phyloP scores from a whole-genome alignment of 1,140 invertebrate genomes.

The Megalopta genalis region DNA sequence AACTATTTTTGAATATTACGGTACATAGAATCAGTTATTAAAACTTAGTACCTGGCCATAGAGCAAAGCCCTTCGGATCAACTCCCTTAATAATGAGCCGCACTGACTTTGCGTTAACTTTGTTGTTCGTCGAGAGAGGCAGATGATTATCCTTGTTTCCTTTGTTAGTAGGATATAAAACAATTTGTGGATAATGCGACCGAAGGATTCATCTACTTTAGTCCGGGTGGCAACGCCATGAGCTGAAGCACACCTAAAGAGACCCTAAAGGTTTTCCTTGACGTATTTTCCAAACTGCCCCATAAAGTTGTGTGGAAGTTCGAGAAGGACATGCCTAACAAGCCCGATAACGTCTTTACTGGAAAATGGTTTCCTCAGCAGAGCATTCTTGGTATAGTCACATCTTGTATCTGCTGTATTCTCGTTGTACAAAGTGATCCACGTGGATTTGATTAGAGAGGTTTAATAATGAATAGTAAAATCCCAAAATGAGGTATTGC shows the following conservation, averaged over 20 bases:
- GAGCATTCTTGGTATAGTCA: constrained; percentile 67
- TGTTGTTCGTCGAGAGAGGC: neutral
- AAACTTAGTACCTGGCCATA: too few relatives aligned
- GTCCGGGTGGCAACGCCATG: constrained; percentile 79
- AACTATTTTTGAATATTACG: too few relatives aligned
- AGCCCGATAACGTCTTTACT: constrained; percentile 69
- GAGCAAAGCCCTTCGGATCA: too few relatives aligned
- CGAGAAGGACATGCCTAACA: constrained; percentile 12
- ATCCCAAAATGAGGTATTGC: too few relatives aligned
- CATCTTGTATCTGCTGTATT: neutral
- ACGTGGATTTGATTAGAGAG: too few relatives aligned
- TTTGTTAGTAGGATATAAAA: constrained; percentile 73
- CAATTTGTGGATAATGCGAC: constrained; percentile 74
- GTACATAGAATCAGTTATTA: too few relatives aligned
- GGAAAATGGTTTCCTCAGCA: constrained; percentile 76
- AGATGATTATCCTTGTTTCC: too few relatives aligned
- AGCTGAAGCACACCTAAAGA: constrained; percentile 62
- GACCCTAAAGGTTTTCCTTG: constrained; percentile 71
- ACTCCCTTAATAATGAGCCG: too few relatives aligned
- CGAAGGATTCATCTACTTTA: constrained; percentile 83
- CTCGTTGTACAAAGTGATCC: too few relatives aligned
- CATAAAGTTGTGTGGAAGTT: constrained; percentile 70
- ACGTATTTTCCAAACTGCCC: constrained; percentile 76
- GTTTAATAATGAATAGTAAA: too few relatives aligned
- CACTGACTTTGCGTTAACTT: neutral